A percentile compares a stretch with the other conserved stretches of the same genome.
These are phyloP conservation scores for Falco punctatus DNA, from an alignment of 2,113 vertebrate species.

Conservation along the genomic window DNA sequence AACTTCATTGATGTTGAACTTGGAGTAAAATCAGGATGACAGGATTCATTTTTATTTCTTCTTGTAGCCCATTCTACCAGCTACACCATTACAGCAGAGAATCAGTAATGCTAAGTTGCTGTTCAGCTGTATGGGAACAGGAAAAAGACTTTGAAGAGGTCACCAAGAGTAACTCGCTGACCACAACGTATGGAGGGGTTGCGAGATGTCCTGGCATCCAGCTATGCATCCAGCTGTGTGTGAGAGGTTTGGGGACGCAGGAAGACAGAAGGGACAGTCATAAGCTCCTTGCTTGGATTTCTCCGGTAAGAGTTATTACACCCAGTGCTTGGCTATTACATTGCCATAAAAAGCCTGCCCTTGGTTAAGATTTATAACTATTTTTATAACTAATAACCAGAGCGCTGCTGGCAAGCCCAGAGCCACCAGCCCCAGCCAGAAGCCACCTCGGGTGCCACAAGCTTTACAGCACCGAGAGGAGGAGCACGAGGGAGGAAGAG, in stretches of 20 bases:
- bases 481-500: background rate
- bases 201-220: background rate
- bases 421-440: rapidly evolving
- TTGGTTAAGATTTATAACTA: background rate
- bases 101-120: background rate
- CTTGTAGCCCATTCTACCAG: background rate
- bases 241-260: background rate
- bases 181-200: background rate
- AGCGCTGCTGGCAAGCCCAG: background rate
- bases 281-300: background rate
- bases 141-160: background rate
- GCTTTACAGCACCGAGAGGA: rapidly evolving
- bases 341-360: background rate
- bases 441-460: background rate
- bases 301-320: background rate
- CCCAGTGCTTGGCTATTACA: background rate
- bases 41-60: background rate
- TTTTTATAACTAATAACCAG: background rate
- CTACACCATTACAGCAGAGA: background rate
- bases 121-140: background rate
- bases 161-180: background rate
- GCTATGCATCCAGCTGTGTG: background rate
- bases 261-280: background rate
- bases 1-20: background rate
- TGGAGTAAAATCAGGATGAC: background rate